Evolutionary conservation across 2,797 vertebrate genomes (phyloP), one percentile per base, ranked within the genome.

Genomic region (Poeciliopsis turneri): DNA sequence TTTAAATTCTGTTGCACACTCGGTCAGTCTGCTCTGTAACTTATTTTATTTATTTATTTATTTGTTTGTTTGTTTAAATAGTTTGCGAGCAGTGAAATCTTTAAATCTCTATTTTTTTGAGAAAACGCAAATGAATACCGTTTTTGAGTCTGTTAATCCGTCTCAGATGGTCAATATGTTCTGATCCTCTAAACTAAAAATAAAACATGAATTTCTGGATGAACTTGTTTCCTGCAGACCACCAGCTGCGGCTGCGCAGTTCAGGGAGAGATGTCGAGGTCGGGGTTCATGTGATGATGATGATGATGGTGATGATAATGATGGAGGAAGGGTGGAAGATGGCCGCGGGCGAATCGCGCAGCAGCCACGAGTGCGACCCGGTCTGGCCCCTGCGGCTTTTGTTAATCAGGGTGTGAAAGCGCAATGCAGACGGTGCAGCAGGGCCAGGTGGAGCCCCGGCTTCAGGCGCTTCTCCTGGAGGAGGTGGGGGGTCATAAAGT

Each of bases 391-490:
- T 93, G 86, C 81, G 82, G 91, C 90, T 86, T 94, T 96, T 96
- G 95, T 95, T 92, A 92, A 86, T 83, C 89, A 43, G 84, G 86
- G 91, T 92, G 93, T 93, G 89, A 92, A 93, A 93, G 89, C 91
- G 90, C 89, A 91, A 94, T 94, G 92, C 90, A 91, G 92, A 92
- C 36, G 36, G 36, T 45, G 71, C 36, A 30, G 83, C 86, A 79
- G 90, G 91, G 93, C 92, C 76, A 92, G 90, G 90, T 90, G 90
- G 78, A 80, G 83, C 39, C 25, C 47, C 25, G 59, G 78, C 93
- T 93, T 30, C 77, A 89, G 92, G 93, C 89, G 79, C 9, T 82
- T 84, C 79, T 89, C 84, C 88, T 30, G 80, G 74, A 49, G 78
- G 53, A 76, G 77, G 81, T 70, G 41, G 41, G 88, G 90, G 76